Evolutionary conservation across 2,888 invertebrate species (phyloP), one percentile per base, ranked within the genome.

Genomic region (Dichetophora obliterata): DNA sequence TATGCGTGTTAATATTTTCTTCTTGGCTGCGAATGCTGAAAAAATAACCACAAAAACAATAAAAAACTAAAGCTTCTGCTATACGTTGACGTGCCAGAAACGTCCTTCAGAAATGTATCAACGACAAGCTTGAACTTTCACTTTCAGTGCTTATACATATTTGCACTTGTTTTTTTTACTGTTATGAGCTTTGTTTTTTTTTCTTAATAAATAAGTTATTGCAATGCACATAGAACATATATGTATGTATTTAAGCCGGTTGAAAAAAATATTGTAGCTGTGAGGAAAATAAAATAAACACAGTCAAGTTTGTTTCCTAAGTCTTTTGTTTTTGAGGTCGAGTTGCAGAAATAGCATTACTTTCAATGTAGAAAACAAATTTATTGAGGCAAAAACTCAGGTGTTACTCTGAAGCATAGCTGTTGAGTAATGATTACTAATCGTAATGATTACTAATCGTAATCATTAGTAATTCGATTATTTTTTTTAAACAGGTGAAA

Each of bases 1-100:
- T 76, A 72, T 76, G 68, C 76, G 76, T 48, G 66, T 66, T 61
- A 19, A 72, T 68, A 52, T 37, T 57, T 34, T 59, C 34, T 52
- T 50, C 22, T 14, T 34, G 22, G 54, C 22, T 22, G 22, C 19
- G 5, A 27, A 61, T 22, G 48, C 50, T 11, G 24, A 19, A 31
- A 63, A 2, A 43, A 27, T 50, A 68, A 68, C 8, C 11, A 50
- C 48, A 68, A 22, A 11, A 34, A 24, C 68, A 31, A 24, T 50
- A 24, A 50, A 1, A 11, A 8, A 19, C 14, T 27, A 24, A 3
- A 59, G 19, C 57, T 9, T n/a, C 34, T n/a, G 5, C 37, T 16
- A n/a, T 19, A 1, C n/a, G 3, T n/a, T 31, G 34, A 34, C 48
- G 66, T 24, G 37, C n/a, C 2, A 43, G 4, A 50, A 5, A 1